Base-by-base conservation (phyloP, 2,113 vertebrate genomes). In the Tenebrosternarchus preto region DNA sequence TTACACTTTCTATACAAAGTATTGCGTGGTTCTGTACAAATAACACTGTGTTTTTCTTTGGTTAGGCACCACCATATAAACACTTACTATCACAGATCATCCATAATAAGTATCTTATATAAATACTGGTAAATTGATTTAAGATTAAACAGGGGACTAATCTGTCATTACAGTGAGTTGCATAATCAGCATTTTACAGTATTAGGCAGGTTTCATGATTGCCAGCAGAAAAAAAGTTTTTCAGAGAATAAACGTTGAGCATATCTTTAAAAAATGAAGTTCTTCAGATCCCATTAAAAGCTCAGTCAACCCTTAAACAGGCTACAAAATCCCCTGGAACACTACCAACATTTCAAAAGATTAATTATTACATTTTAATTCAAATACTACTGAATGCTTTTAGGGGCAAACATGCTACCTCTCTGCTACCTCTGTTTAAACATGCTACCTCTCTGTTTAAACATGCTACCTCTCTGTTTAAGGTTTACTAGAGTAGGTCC, bases 231-330 rank as follows among this genome's bases (percentile, higher is more conserved):
- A 73, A 64, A 73, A 24, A 29, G 46, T n/a, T 66, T 55, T 64
- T 80, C 22, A 36, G 27, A 67, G 22, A 17, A 39, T 74, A 80
- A 74, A 67, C 29, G 39, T 22, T 57, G 36, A 73, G 59, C n/a
- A 22, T 31, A 4, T 59, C 36, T 33, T 25, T 66, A 74, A 55
- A 73, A 50, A 22, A 68, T 24, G 33, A 67, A 78, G 76, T 29
- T 73, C 61, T 66, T 73, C 24, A 8, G 53, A 73, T 67, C 70
- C 22, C 56, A 16, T 80, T 80, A 80, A 19, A 66, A 33, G 29
- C 63, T 59, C 71, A 71, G 36, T 55, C 63, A 7, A 60, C 12
- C 27, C 39, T 31, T 53, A 39, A 60, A 15, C 55, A 60, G 24
- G 9, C 9, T 0, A 43, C 25, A 55, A 67, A 66, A 66, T 5